A percentile compares a stretch with the other conserved stretches of the same genome.
These are phyloP conservation scores for Dermochelys coriacea DNA, from an alignment of 2,797 vertebrate species.

Conservation along the genomic window DNA sequence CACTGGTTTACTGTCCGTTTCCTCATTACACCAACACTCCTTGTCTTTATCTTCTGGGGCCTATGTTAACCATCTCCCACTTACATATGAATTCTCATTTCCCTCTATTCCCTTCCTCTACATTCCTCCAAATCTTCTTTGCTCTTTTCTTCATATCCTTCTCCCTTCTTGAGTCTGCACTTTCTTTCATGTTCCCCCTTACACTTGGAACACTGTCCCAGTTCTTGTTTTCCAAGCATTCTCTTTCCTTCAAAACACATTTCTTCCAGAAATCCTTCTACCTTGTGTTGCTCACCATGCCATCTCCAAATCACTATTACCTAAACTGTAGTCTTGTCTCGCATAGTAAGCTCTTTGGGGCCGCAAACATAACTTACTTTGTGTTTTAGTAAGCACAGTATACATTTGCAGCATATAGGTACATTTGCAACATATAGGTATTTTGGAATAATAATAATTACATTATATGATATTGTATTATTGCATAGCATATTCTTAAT, in stretches of 20 bases:
- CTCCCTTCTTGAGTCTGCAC: background rate
- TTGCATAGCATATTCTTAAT: too few species aligned
- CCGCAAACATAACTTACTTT: background rate
- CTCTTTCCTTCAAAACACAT: background rate
- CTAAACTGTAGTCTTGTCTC: background rate
- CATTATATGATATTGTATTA: too few species aligned
- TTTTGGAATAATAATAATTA: too few species aligned
- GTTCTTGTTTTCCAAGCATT: background rate
- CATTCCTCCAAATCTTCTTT: conserved; percentile 31
- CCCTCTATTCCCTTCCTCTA: background rate
- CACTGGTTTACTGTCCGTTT: conserved; percentile 12
- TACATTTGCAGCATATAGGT: too few species aligned
- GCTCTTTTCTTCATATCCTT: background rate
- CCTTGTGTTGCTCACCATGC: background rate
- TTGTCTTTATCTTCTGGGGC: background rate
- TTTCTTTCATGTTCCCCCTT: background rate
- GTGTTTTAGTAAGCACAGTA: background rate
- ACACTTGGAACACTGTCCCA: background rate
- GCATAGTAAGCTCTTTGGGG: background rate
- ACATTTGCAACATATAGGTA: too few species aligned
- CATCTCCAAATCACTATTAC: background rate
- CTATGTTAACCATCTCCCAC: background rate
- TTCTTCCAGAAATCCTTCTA: background rate
- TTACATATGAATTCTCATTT: conserved; percentile 29
- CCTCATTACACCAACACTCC: background rate